These are phyloP conservation scores for Periparus ater DNA, from an alignment of 2,797 vertebrate species.

Conservation along the genomic window DNA sequence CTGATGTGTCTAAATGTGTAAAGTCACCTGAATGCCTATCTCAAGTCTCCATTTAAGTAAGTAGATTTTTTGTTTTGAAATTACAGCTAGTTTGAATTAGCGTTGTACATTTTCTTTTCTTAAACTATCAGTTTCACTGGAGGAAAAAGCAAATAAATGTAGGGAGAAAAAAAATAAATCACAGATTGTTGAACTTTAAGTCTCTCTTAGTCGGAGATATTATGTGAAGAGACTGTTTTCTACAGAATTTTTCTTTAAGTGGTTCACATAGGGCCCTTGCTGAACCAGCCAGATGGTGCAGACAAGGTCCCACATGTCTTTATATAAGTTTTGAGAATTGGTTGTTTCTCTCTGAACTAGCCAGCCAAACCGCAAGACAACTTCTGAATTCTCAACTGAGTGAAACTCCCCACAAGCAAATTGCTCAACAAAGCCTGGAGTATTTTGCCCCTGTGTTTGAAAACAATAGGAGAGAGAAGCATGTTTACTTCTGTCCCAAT, in stretches of 20 bases:
- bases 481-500: background rate
- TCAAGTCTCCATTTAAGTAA: background rate
- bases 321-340: background rate
- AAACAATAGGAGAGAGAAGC: background rate
- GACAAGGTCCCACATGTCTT: conserved; percentile 24
- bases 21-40: background rate
- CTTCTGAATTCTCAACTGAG: conserved; percentile 30
- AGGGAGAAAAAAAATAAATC: background rate
- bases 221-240: background rate
- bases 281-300: conserved; percentile 2
- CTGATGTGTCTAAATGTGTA: background rate
- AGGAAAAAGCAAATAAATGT: background rate
- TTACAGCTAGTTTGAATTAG: background rate
- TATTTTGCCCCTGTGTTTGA: background rate
- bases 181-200: background rate
- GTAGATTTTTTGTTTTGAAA: background rate
- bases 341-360: background rate
- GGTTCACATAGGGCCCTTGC: background rate
- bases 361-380: conserved; percentile 36
- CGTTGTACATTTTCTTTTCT: background rate
- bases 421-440: conserved; percentile 22
- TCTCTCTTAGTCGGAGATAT: background rate
- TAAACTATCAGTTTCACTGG: background rate
- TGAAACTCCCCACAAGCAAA: conserved; percentile 15
- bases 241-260: background rate